Evolutionary conservation across 2,113 vertebrate genomes (phyloP).

Genomic region (Melanerpes formicivorus): DNA sequence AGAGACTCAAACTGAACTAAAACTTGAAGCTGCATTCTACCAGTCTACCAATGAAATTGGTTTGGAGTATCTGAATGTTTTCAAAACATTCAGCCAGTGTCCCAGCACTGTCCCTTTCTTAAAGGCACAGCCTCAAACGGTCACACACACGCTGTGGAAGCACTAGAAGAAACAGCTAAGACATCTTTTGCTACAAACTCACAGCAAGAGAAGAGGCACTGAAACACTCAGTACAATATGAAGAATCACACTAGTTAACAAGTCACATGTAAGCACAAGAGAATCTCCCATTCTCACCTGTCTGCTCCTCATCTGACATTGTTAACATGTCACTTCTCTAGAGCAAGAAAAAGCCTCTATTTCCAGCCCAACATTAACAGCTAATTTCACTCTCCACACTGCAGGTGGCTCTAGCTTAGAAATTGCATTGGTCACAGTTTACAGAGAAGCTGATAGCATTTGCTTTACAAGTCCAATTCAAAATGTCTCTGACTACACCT

Average conservation of each 20-base stretch:
- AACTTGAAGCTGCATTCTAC: too few species aligned
- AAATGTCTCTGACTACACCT: background rate
- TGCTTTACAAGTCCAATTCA: background rate
- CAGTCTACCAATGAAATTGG: too few species aligned
- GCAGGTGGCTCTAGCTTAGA: background rate
- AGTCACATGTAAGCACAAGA: background rate
- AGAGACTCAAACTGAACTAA: too few species aligned
- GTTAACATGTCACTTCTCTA: rapidly evolving
- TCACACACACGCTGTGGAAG: background rate
- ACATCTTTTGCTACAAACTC: background rate
- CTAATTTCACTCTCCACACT: background rate
- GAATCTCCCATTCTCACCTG: background rate
- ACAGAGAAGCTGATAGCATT: background rate
- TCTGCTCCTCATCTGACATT: background rate
- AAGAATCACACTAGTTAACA: background rate
- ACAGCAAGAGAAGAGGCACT: background rate
- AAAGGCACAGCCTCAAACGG: too few species aligned
- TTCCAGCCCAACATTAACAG: conserved; percentile 1
- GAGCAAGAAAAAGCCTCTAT: background rate
- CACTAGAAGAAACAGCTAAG: background rate
- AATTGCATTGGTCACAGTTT: background rate
- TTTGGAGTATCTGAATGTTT: too few species aligned
- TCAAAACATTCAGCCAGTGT: too few species aligned
- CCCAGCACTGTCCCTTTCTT: too few species aligned
- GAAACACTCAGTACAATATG: background rate